Percentiles rank a stretch among this genome's conserved stretches.
These are phyloP conservation scores for Saccopteryx bilineata DNA, from an alignment of 2,113 vertebrate species.

Conservation along the genomic window DNA sequence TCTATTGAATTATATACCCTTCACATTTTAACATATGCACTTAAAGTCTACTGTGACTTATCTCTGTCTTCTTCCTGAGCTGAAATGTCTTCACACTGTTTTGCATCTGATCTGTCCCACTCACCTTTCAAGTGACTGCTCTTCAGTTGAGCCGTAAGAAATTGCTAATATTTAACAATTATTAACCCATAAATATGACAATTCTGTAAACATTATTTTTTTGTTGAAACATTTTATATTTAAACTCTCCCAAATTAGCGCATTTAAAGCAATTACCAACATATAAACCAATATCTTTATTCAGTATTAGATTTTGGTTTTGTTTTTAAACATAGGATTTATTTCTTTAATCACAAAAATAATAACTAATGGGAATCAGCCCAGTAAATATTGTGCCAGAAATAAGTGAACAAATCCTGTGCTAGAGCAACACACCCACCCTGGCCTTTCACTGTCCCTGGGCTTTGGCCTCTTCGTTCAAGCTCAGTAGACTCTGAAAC, in stretches of 20 bases:
- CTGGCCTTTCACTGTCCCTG: neutral
- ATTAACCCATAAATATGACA: neutral
- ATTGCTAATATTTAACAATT: neutral
- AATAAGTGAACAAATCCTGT: neutral
- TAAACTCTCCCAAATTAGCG: too few relatives aligned
- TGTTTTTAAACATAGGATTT: conserved; percentile 13
- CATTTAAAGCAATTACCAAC: neutral
- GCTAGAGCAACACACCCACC: neutral
- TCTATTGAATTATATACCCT: neutral
- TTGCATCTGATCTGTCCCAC: neutral
- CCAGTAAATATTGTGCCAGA: neutral
- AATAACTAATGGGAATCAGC: neutral
- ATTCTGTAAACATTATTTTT: conserved; percentile 35
- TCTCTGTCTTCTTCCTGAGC: neutral
- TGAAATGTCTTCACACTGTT: neutral
- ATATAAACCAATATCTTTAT: neutral
- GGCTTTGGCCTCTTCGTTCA: neutral
- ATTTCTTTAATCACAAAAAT: neutral
- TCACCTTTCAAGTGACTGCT: neutral
- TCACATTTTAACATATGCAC: neutral
- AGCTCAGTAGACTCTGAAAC: neutral
- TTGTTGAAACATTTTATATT: neutral
- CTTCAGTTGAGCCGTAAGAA: neutral
- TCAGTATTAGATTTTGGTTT: neutral
- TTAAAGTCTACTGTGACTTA: neutral